phyloP scores from a whole-genome alignment of 2,888 invertebrate species.

The Ectropis crepuscularia region DNA sequence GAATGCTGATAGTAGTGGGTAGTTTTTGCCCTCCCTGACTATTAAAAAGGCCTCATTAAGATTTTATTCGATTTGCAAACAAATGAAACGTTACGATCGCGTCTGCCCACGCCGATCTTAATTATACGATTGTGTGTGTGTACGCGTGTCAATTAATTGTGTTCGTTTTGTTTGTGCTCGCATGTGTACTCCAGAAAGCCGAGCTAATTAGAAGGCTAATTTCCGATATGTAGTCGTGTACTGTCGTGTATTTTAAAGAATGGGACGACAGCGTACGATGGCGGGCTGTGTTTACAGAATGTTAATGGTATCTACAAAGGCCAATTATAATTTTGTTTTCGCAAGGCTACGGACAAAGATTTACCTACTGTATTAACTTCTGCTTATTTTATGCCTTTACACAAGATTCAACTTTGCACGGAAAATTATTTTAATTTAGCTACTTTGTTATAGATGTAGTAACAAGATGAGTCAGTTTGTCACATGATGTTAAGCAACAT shows the following conservation, averaged over 20 bases:
- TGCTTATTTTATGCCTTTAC: too few relatives aligned
- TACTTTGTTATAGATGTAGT: too few relatives aligned
- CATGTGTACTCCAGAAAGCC: constrained; percentile 17
- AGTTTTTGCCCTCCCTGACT: too few relatives aligned
- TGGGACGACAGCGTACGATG: constrained; percentile 15
- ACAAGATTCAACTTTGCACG: too few relatives aligned
- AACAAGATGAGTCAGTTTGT: too few relatives aligned
- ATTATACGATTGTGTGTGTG: constrained; percentile 36
- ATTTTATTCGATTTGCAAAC: constrained; percentile 21
- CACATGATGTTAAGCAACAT: too few relatives aligned
- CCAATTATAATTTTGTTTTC: constrained; percentile 3
- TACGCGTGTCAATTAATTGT: constrained; percentile 40
- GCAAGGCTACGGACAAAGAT: too few relatives aligned
- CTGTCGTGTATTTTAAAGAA: constrained; percentile 21
- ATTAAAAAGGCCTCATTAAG: constrained; percentile 4
- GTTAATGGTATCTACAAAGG: constrained; percentile 5
- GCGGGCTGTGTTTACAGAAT: constrained; percentile 9
- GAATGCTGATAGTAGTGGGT: too few relatives aligned
- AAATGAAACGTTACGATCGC: constrained; percentile 13
- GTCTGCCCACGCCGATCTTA: constrained; percentile 37
- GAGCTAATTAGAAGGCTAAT: constrained; percentile 32
- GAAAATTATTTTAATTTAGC: too few relatives aligned
- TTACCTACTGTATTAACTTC: too few relatives aligned
- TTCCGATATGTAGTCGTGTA: constrained; percentile 25
- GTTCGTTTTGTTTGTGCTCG: constrained; percentile 19